Evolutionary conservation across 2,888 invertebrate genomes (phyloP), one percentile per base, ranked within the genome.

Genomic region (Drosophila cracens): DNA sequence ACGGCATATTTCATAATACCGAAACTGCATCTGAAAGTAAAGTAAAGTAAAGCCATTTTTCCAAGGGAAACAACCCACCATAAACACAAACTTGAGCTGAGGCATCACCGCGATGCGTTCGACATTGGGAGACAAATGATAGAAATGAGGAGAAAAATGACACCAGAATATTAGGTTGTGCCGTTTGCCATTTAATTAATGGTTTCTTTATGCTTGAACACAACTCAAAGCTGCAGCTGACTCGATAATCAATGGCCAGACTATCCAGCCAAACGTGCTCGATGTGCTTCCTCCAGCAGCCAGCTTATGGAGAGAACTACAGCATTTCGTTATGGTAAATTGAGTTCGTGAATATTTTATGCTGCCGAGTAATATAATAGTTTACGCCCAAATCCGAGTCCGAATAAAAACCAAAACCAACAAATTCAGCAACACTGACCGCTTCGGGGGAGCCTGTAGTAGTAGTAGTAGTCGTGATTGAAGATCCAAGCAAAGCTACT

Each of bases 301-400:
- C 49, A 34, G 54, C 62, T 70, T 59, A 68, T 43, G 73, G 65
- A 49, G 27, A 46, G 25, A 64, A 36, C 21, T 21, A 46, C 43
- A 21, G 8, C 13, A 71, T 74, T 83, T 69, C 75, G 81, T 88
- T 81, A 85, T 87, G 70, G 53, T 83, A 80, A 83, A 85, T 88
- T 78, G 83, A 72, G 78, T 78, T 83, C 63, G 56, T 84, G 70
- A 83, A 84, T 84, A 83, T 84, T 84, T 88, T 40, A 84, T 88
- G 70, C 46, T 49, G 53, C 31, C 52, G 49, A 59, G 63, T 58
- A 29, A 73, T 60, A 62, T 59, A 82, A 82, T 83, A 87, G 85
- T 85, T 87, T 56, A 49, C 21, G 78, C 54, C 59, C 52, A 64
- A 59, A 51, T 43, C 46, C 49, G 31, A 51, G 51, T 65, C 33